Percentiles rank a stretch among this genome's conserved stretches.
Conservation (phyloP, 2,888 invertebrate genomes). For the Ectropis crepuscularia region DNA sequence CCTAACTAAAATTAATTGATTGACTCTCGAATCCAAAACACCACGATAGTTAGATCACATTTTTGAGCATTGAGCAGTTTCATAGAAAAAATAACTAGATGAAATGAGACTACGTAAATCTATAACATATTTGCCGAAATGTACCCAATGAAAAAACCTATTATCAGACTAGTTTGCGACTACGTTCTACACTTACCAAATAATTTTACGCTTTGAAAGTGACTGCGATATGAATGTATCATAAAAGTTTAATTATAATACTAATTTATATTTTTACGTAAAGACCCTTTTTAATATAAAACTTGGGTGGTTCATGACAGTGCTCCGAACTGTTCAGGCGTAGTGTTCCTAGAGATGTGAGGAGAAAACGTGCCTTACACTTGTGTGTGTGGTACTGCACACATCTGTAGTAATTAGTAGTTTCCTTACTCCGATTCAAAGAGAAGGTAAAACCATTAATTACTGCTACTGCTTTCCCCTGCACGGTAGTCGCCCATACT, state of each 20-base stretch:
- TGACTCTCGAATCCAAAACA: too few relatives aligned
- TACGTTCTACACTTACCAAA: too few relatives aligned
- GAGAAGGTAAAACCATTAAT: constrained; percentile 5
- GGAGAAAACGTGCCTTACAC: constrained; percentile 1
- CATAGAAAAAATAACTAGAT: too few relatives aligned
- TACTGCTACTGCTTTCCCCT: background rate
- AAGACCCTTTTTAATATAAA: background rate
- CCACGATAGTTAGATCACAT: too few relatives aligned
- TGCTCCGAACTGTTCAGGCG: background rate
- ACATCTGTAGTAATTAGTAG: constrained; percentile 1
- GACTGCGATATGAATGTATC: too few relatives aligned
- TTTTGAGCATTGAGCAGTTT: too few relatives aligned
- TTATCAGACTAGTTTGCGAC: too few relatives aligned
- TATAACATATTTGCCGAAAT: too few relatives aligned
- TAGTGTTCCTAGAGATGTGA: background rate
- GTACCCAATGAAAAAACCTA: too few relatives aligned
- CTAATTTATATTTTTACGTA: background rate
- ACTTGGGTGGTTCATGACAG: constrained; percentile 4
- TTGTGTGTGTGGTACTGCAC: background rate
- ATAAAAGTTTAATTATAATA: background rate
- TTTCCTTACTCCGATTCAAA: background rate
- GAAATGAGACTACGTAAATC: too few relatives aligned
- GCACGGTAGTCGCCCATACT: background rate
- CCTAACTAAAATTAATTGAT: too few relatives aligned
- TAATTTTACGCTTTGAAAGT: too few relatives aligned